Percentiles rank a stretch among this genome's conserved stretches.
phyloP scores from a whole-genome alignment of 35 echinoderm and acorn worm genomes.

The Heliocidaris erythrogramma region DNA sequence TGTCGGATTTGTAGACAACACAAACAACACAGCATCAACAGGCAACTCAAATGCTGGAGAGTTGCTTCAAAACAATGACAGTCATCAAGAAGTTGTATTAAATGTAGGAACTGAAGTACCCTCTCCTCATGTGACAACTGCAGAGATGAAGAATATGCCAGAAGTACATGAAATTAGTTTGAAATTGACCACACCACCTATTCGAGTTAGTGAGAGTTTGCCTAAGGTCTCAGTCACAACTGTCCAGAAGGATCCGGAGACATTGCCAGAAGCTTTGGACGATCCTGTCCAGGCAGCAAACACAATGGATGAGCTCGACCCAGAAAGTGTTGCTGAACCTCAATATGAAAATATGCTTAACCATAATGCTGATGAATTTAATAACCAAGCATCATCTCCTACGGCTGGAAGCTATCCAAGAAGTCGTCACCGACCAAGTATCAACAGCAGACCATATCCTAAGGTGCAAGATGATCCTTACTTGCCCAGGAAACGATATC shows the following conservation, averaged over 20 bases:
- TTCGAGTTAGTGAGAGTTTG: background rate
- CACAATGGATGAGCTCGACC: background rate
- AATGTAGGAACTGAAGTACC: background rate
- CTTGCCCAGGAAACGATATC: background rate
- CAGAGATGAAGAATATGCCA: background rate
- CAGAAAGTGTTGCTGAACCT: background rate
- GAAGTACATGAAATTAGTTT: background rate
- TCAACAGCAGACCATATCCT: background rate
- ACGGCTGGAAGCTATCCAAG: background rate
- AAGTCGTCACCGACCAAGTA: background rate
- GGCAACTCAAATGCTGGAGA: background rate
- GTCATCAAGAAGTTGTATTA: background rate
- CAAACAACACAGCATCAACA: background rate
- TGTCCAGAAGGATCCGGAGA: background rate
- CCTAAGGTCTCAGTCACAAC: background rate
- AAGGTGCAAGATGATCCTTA: background rate
- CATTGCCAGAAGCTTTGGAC: background rate
- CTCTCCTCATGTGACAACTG: background rate
- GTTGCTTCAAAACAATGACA: background rate
- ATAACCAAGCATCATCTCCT: background rate
- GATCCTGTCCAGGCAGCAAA: background rate
- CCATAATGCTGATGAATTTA: background rate
- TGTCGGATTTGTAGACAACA: constrained; percentile 19
- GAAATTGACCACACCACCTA: background rate
- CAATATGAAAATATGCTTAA: background rate